These are phyloP conservation scores for Machimus atricapillus DNA, from an alignment of 2,888 invertebrate genomes.

Conservation along the genomic window DNA sequence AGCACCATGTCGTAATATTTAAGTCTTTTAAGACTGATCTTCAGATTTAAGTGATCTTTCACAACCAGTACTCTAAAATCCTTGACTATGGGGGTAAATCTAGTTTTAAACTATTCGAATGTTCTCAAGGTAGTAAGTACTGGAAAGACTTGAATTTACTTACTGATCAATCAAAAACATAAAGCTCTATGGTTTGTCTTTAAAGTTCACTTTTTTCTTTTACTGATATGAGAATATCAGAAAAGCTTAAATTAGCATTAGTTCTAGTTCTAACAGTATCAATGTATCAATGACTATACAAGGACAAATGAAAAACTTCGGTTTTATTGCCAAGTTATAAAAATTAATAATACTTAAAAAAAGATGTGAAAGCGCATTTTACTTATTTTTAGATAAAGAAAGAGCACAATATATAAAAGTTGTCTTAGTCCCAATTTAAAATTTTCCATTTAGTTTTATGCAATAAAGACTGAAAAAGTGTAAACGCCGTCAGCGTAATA, in stretches of 20 bases:
- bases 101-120: neutral
- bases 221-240: neutral
- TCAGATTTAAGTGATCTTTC: neutral
- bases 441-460: neutral
- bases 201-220: neutral
- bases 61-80: neutral
- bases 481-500: neutral
- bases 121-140: neutral
- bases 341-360: neutral
- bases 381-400: too few relatives aligned
- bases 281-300: neutral
- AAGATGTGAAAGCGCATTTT: neutral
- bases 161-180: neutral
- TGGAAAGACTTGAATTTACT: neutral
- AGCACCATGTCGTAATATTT: neutral
- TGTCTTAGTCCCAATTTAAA: neutral
- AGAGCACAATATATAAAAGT: neutral
- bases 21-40: neutral
- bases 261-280: too few relatives aligned
- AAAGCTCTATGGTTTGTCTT: neutral
- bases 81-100: neutral
- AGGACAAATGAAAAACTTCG: neutral
- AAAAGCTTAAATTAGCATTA: neutral
- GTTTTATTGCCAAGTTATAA: neutral
- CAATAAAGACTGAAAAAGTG: neutral